Evolutionary conservation across 37 sponge, comb jelly and placozoan species (phyloP), one percentile per base, ranked within the genome.

Genomic region (Mnemiopsis leidyi): DNA sequence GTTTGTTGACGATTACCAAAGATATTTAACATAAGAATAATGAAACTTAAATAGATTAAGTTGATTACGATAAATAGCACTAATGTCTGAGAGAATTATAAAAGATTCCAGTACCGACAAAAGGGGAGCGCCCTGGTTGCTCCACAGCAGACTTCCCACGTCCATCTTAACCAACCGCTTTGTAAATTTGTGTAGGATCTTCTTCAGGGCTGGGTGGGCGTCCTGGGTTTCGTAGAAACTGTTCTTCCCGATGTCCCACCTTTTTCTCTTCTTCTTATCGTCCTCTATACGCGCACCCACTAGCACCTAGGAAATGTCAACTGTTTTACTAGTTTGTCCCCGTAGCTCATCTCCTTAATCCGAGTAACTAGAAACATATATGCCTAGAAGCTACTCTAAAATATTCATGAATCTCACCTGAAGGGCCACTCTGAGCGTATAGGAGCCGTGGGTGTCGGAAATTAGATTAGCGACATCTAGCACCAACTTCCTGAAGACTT

Each of bases 171-270:
- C 61, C 0, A 85, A 23, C 5, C 90, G 40, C 61, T 85, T 85
- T 3, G 90, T 85, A 39, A 85, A 85, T 61, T 85, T 85, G 90
- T 85, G 90, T n/a, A 85, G 26, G 90, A 40, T 40, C 61, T 40
- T 38, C 61, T 85, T 85, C 24, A 85, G 90, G 23, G 90, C 13
- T 1, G 90, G 90, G n/a, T 85, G 90, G 0, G 90, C 26, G 16
- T 35, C 25, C 48, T 40, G 39, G 5, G 90, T 85, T 29, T 85
- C 90, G 61, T 85, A 85, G 40, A 85, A 40, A 40, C 61, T 40
- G 61, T 85, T 21, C 48, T 40, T 40, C 23, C 90, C 90, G n/a
- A 85, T 85, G 7, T 85, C 90, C 90, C 90, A 85, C 36, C 90
- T 36, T 37, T 85, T 85, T 37, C 35, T 38, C 61, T 38, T 23